Percentiles rank a stretch among this genome's conserved stretches.
Conservation (phyloP, 2,797 vertebrate genomes). For the Oryzias sinensis region DNA sequence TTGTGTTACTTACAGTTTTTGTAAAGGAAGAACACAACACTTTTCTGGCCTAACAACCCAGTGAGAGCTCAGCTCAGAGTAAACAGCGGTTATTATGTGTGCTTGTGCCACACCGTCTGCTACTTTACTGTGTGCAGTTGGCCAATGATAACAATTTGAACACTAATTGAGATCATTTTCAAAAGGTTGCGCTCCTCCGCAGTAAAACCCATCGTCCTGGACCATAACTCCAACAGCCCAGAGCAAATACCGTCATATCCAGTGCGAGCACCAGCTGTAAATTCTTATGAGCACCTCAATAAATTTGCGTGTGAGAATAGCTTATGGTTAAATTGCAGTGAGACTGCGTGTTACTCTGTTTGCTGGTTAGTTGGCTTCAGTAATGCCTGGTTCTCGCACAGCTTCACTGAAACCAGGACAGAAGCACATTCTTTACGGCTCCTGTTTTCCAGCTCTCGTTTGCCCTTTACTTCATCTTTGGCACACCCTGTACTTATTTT, state of each 20-base stretch:
- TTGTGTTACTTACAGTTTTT: too few species aligned
- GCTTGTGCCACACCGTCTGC: conserved; percentile 29
- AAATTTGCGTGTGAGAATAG: conserved; percentile 54
- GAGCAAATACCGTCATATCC: conserved; percentile 55
- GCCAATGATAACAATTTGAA: conserved; percentile 34
- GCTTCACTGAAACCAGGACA: too few species aligned
- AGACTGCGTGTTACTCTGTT: conserved; percentile 27
- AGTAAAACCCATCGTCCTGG: conserved; percentile 30
- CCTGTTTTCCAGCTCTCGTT: too few species aligned
- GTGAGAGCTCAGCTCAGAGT: conserved; percentile 3
- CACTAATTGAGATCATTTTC: conserved; percentile 45
- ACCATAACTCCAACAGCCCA: conserved; percentile 49
- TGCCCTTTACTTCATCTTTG: too few species aligned
- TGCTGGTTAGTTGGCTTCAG: conserved; percentile 27
- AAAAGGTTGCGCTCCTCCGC: conserved; percentile 35
- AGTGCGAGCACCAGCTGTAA: conserved; percentile 47
- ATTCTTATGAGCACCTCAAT: conserved; percentile 53
- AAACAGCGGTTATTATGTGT: neutral
- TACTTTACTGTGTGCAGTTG: conserved; percentile 22
- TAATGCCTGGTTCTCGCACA: conserved; percentile 15
- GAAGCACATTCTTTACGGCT: too few species aligned
- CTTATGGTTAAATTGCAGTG: conserved; percentile 50
- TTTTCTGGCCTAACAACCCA: too few species aligned
- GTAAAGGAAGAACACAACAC: too few species aligned
- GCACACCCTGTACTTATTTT: too few species aligned